phyloP scores from a whole-genome alignment of 2,888 invertebrate species.

The Acanthosepion esculentum region DNA sequence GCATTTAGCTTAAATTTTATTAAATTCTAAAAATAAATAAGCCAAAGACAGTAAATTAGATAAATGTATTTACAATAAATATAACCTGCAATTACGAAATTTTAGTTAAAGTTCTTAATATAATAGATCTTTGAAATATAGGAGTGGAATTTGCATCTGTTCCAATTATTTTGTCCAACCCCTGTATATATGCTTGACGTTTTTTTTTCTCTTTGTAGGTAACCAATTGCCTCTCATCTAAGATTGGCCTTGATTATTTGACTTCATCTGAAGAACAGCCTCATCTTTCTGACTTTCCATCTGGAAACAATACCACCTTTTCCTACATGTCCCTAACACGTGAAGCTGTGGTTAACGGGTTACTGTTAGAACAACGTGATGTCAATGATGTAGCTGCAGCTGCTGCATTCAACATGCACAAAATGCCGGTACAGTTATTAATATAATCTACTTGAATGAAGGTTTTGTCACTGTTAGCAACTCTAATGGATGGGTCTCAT shows the following conservation, averaged over 20 bases:
- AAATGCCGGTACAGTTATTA: neutral
- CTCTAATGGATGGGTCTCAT: too few relatives aligned
- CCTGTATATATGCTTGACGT: too few relatives aligned
- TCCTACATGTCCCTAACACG: neutral
- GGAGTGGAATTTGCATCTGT: too few relatives aligned
- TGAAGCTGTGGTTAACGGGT: slow-evolving; percentile 36
- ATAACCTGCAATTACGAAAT: too few relatives aligned
- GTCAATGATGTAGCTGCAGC: slow-evolving; percentile 44
- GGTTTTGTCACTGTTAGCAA: too few relatives aligned
- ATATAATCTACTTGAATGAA: neutral
- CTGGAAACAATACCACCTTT: neutral
- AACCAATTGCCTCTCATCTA: neutral
- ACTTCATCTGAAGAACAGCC: slow-evolving; percentile 21
- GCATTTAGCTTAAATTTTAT: too few relatives aligned
- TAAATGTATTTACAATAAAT: too few relatives aligned
- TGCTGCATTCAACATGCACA: slow-evolving; percentile 40
- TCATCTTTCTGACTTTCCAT: neutral
- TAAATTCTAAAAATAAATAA: too few relatives aligned
- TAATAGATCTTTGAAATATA: too few relatives aligned
- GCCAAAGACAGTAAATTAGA: too few relatives aligned
- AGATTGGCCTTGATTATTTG: slow-evolving; percentile 37
- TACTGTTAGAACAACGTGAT: slow-evolving; percentile 13
- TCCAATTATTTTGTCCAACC: too few relatives aligned
- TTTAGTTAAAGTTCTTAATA: too few relatives aligned
- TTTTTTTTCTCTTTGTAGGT: neutral